These are phyloP conservation scores for Tragelaphus strepsiceros DNA, from an alignment of 2,113 vertebrate genomes.

Conservation along the genomic window DNA sequence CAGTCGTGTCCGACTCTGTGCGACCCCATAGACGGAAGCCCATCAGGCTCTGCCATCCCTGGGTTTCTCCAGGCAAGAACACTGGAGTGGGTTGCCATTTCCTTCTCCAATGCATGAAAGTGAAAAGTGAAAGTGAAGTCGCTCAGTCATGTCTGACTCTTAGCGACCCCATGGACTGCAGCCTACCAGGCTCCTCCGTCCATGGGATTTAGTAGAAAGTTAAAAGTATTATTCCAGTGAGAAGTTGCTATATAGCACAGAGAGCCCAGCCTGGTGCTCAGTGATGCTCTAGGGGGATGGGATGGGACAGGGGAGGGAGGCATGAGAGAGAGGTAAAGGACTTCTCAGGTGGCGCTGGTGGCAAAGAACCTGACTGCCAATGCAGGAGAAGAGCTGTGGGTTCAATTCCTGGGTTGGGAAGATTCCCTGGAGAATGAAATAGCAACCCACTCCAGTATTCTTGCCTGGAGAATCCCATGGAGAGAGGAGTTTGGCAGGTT, in stretches of 20 bases:
- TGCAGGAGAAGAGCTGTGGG: not conserved
- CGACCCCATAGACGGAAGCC: too few relatives aligned
- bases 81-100: too few relatives aligned
- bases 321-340: not conserved
- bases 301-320: not conserved
- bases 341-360: not conserved
- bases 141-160: too few relatives aligned
- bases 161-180: too few relatives aligned
- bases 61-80: too few relatives aligned
- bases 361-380: not conserved
- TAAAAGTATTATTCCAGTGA: not conserved
- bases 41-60: too few relatives aligned
- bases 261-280: not conserved
- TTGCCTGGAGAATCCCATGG: not conserved
- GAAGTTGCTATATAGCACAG: not conserved
- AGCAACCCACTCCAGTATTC: not conserved
- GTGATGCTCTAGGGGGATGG: not conserved
- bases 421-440: not conserved
- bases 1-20: too few relatives aligned
- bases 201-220: not conserved
- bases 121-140: too few relatives aligned
- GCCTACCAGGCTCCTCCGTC: too few relatives aligned
- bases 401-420: not conserved
- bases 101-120: too few relatives aligned
- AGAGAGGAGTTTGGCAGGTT: not conserved